Evolutionary conservation across 2,113 vertebrate genomes (phyloP), one percentile per base, ranked within the genome.

Genomic region (Ctenomys sociabilis): DNA sequence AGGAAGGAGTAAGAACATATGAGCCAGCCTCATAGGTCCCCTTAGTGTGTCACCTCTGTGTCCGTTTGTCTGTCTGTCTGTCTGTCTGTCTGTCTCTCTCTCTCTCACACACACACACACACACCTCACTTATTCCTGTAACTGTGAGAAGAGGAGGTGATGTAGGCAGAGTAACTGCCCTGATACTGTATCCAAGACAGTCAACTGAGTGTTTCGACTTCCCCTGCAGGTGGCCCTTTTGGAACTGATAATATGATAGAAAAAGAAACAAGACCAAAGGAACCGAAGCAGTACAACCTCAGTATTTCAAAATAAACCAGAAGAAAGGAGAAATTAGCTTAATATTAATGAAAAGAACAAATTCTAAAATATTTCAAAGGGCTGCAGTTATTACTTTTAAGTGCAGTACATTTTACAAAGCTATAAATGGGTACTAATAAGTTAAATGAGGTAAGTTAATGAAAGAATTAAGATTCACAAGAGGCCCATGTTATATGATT

Each of bases 361-460:
- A 93, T 96, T 89, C 52, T 95, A 88, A 97, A 97, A 89, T 93
- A 94, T 93, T 96, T 88, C 95, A 72, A 95, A 96, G 80, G 64
- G 49, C 81, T 88, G 26, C 45, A 88, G 52, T 93, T 85, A 96
- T 96, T 94, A 95, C 93, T 96, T 91, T 94, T 90, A 95, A 96
- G 91, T 78, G 70, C 16, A 85, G 77, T 64, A 73, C 87, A 87
- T 96, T 96, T 94, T 96, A 88, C 85, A 91, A 97, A 97, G 75
- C 93, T 96, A 89, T 96, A 95, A 97, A 89, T 94, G 94, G 85
- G 80, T 94, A 94, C 80, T 96, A 97, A 96, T 97, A 97, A 97
- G 93, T 96, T 97, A 97, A 97, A 97, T 94, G 96, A 97, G 72
- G 93, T 97, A 97, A 97, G 94, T 97, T 97, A 97, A 97, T 97